phyloP scores from a whole-genome alignment of 2,113 vertebrate genomes.

The Saguinus imperator region DNA sequence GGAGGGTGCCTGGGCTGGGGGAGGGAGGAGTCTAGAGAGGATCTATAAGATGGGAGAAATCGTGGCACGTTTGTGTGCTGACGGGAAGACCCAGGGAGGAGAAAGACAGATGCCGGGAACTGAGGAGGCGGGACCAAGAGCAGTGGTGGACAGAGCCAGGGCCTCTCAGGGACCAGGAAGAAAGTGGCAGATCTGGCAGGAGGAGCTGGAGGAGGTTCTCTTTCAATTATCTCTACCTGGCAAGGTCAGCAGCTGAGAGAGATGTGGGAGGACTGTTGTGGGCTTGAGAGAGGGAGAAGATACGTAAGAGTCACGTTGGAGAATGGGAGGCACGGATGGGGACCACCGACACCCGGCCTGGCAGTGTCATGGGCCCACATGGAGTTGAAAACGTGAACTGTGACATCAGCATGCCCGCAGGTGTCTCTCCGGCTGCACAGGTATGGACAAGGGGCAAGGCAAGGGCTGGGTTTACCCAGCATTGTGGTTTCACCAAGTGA shows the following conservation, averaged over 20 bases:
- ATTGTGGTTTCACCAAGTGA: not conserved
- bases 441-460: not conserved
- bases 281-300: not conserved
- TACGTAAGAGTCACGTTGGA: accelerated
- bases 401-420: not conserved
- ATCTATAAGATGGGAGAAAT: not conserved
- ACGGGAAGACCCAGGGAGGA: not conserved
- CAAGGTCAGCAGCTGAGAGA: not conserved
- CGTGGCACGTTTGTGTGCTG: not conserved
- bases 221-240: not conserved
- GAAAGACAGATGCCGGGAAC: not conserved
- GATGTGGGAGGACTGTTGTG: not conserved
- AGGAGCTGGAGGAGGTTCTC: not conserved
- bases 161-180: accelerated
- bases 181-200: not conserved
- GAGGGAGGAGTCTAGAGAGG: not conserved
- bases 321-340: not conserved
- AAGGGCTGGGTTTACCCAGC: accelerated
- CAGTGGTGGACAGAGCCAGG: not conserved
- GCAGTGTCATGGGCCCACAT: not conserved
- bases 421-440: accelerated
- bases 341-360: accelerated
- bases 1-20: not conserved
- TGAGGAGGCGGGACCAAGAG: not conserved
- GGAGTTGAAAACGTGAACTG: not conserved